phyloP scores from a whole-genome alignment of 1,140 invertebrate genomes.

The Drosophila subpulchrella region DNA sequence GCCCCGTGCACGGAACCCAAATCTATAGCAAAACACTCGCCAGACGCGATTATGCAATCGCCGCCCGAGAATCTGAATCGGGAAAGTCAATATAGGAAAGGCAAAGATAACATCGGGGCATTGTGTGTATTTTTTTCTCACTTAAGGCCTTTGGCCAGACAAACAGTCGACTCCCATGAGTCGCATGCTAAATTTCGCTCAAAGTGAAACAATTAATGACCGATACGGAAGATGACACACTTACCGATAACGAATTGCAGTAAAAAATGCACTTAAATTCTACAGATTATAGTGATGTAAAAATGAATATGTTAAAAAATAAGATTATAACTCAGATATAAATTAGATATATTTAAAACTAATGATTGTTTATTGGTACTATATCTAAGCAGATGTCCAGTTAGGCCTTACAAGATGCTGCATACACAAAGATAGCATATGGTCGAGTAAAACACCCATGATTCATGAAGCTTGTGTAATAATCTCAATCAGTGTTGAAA shows the following conservation, averaged over 20 bases:
- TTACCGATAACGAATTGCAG: conserved; percentile 6
- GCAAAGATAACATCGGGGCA: not conserved
- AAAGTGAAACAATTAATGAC: conserved; percentile 14
- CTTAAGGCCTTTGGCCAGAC: conserved; percentile 13
- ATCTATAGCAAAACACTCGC: conserved; percentile 1
- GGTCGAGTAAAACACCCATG: conserved; percentile 11
- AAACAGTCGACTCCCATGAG: conserved; percentile 10
- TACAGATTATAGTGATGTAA: not conserved
- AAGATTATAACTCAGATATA: too few relatives aligned
- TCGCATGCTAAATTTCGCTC: conserved; percentile 10
- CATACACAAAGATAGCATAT: conserved; percentile 1
- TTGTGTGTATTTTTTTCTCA: not conserved
- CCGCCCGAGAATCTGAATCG: conserved; percentile 4
- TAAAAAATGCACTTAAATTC: not conserved
- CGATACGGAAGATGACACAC: conserved; percentile 27
- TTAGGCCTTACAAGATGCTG: not conserved
- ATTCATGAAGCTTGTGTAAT: conserved; percentile 39
- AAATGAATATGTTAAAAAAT: too few relatives aligned
- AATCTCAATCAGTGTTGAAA: conserved; percentile 40
- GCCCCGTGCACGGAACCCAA: conserved; percentile 1
- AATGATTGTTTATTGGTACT: not conserved
- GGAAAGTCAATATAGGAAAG: conserved; percentile 6
- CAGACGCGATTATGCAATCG: conserved; percentile 18
- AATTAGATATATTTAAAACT: too few relatives aligned
- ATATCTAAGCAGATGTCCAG: conserved; percentile 1